Base-by-base conservation (phyloP, 2,113 vertebrate species). In the Chlamydotis undulata region DNA sequence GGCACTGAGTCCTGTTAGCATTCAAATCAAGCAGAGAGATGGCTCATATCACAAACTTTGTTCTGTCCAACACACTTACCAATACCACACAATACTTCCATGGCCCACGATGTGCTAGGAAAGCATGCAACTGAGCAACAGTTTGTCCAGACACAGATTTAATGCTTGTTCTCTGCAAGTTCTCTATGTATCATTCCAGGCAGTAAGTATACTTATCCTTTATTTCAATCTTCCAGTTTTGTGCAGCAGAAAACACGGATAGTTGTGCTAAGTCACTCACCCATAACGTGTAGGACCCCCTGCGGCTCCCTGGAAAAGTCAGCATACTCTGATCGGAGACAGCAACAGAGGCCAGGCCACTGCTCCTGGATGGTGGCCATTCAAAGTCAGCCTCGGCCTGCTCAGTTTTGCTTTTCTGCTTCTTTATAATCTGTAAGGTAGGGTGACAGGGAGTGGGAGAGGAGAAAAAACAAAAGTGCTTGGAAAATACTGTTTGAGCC, bases 381-480 rank as follows among this genome's bases (percentile, higher is more conserved):
- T 98, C 98, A 31, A 96, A 96, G 60, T 98, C 98, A 10, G 98
- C 98, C 87, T 99, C 99, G 1, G 97, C 89, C 50, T 98, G 99
- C 97, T 98, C 99, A 0, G 52, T 25, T 78, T 98, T 98, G 84
- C 93, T 98, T 61, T 99, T 99, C 97, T 99, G 99, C 93, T 99
- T 99, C 90, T 98, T 98, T 91, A 99, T 99, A 86, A 99, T 99
- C 99, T 99, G 96, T 37, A 87, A 69, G 13, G 55, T 3, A 49
- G 3, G 9, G 33, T 24, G 23, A 29, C 12, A 53, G 15, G 0
- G 31, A 28, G 49, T 83, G n/a, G 26, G 52, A 19, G 52, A 24
- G 6, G 19, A 33, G 13, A 19, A 45, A 33, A 75, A 45, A 43
- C 41, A 43, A 31, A 4, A 21, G 5, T 92, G 19, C 77, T 33